phyloP scores from a whole-genome alignment of 2,797 vertebrate species.

The Yasuhikotakia modesta region DNA sequence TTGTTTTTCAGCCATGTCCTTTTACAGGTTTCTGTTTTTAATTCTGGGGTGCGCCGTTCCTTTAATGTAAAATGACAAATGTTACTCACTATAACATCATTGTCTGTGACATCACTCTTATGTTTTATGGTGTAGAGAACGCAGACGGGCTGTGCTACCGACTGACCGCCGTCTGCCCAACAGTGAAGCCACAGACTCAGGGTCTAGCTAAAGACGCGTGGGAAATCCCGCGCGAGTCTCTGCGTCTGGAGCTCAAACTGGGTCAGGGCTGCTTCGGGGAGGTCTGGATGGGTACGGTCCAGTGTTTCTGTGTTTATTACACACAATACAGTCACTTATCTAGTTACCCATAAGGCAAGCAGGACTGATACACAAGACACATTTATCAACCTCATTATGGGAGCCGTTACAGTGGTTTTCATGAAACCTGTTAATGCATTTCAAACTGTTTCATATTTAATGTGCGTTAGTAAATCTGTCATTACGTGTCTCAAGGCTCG shows the following conservation, averaged over 20 bases:
- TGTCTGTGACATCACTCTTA: neutral
- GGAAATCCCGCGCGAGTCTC: conserved; percentile 96
- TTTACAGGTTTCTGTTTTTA: no score
- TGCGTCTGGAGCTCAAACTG: conserved; percentile 92
- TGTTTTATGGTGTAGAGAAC: conserved; percentile 79
- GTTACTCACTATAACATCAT: neutral
- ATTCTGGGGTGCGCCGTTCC: no score
- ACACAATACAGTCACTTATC: neutral
- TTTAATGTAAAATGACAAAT: neutral
- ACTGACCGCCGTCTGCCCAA: conserved; percentile 93
- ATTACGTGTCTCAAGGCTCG: conserved; percentile 59
- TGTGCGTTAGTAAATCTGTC: conserved; percentile 56
- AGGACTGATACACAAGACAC: neutral
- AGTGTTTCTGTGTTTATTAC: neutral
- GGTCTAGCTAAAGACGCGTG: conserved; percentile 96
- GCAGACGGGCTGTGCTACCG: conserved; percentile 94
- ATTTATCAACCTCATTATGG: neutral
- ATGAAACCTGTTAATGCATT: no score
- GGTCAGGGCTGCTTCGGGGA: conserved; percentile 98
- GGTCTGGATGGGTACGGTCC: conserved; percentile 98
- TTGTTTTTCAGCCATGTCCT: neutral
- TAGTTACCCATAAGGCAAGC: neutral
- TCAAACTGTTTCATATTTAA: no score
- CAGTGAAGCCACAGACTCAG: conserved; percentile 97
- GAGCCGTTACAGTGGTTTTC: neutral